Evolutionary conservation across 2,888 invertebrate genomes (phyloP).

Genomic region (Scaeva pyrastri): DNA sequence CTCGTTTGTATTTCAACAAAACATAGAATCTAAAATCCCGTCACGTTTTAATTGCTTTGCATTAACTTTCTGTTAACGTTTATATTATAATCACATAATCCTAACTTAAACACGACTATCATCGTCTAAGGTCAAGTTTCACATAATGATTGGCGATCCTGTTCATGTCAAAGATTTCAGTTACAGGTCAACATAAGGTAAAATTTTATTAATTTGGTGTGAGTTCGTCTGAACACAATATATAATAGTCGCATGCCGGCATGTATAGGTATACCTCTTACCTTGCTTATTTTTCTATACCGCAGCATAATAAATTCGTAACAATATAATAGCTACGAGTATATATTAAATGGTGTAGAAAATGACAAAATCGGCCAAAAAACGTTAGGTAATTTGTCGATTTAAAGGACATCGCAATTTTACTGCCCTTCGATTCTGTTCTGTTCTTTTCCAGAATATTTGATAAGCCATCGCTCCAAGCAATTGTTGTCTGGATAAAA

Average conservation of each 20-base stretch:
- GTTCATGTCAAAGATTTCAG: constrained; percentile 30
- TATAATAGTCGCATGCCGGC: neutral
- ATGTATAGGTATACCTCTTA: neutral
- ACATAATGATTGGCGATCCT: constrained; percentile 21
- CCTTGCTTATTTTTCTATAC: neutral
- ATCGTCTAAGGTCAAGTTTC: neutral
- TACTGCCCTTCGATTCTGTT: neutral
- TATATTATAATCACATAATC: constrained; percentile 48
- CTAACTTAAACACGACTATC: constrained; percentile 25
- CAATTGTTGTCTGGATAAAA: constrained; percentile 54
- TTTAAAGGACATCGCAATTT: constrained; percentile 19
- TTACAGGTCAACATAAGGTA: neutral
- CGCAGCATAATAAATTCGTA: constrained; percentile 62
- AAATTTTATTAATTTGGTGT: constrained; percentile 27
- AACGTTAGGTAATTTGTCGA: constrained; percentile 23
- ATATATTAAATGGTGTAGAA: constrained; percentile 62
- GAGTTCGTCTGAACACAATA: constrained; percentile 34
- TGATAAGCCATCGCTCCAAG: constrained; percentile 57
- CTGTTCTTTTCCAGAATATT: neutral
- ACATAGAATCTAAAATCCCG: constrained; percentile 57
- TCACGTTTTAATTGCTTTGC: constrained; percentile 67
- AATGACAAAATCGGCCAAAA: constrained; percentile 69
- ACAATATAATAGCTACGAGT: neutral
- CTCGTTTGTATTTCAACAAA: constrained; percentile 51
- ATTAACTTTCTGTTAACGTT: constrained; percentile 50